Evolutionary conservation across 2,797 vertebrate species (phyloP), one percentile per base, ranked within the genome.

Genomic region (Amblyraja radiata): DNA sequence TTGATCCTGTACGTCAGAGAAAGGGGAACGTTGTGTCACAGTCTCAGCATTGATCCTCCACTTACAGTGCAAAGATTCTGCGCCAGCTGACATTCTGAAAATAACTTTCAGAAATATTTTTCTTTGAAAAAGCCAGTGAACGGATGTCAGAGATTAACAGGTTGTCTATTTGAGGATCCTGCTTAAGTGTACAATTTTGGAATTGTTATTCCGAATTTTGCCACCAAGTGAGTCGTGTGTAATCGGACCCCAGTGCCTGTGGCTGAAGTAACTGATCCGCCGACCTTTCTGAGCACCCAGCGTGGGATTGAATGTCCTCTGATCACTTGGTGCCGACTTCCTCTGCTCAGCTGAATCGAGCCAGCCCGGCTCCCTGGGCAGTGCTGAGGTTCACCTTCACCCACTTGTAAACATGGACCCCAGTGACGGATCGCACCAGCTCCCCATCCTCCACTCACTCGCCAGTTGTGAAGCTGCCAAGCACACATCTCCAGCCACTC

Each of bases 141-240:
- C 16, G 61, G n/a, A 32, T 65, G n/a, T 88, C n/a, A 5, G 84
- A 68, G 83, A 86, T 86, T 88, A 88, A 65, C n/a, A 18, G 8
- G 68, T 16, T 36, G 16, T 61, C 61, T 88, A 68, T 88, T 68
- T 88, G n/a, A 68, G 16, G 84, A 88, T 2, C 63, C 16, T n/a
- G 84, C 63, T 68, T 88, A 21, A 36, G 84, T 65, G 36, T 88
- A 68, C 61, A 88, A 88, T 88, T 68, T 88, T 88, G 61, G 65
- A 68, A 88, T 68, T 68, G 84, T 88, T 88, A 65, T 88, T 25
- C 61, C 3, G 84, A 68, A 68, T 68, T 68, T 21, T 36, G 61
- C 63, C 32, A 88, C 65, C 84, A 68, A 88, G 84, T 68, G 18
- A 32, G 14, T 36, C 36, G n/a, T 23, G 25, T 86, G 61, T 88